Evolutionary conservation across 2,797 vertebrate species (phyloP), one percentile per base, ranked within the genome.

Genomic region (Peromyscus attwateri): DNA sequence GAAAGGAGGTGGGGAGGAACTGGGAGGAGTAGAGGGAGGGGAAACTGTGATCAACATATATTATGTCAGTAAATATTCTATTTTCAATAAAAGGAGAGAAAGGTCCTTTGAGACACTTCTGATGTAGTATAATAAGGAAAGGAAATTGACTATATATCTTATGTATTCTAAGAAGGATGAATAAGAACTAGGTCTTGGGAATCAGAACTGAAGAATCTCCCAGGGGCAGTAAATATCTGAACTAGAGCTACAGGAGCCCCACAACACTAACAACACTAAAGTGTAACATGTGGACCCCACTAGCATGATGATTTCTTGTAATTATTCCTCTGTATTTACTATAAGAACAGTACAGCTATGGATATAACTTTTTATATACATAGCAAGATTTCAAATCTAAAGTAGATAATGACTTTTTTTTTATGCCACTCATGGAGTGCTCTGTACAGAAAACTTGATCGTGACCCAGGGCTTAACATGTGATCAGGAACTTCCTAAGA

Each of bases 351-450:
- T 66, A 27, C 71, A 77, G 27, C 43, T 55, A 92, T 81, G 52
- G 52, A 87, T 71, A 60, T 66, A 10, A 40, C 27, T 88, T 87
- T 91, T 88, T 64, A 88, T 83, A 34, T 73, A 40, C 46, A 60
- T 89, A 60, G 29, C 89, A 90, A 91, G 55, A 96, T 90, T 87
- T 77, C 31, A 90, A 73, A 76, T 82, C 8, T 94, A 46, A 27
- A 90, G 4, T 60, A 73, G 34, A 79, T 29, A 87, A 55, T 71
- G 37, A 66, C 68, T n/a, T 77, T 81, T 79, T 85, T 94, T 52
- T 52, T 82, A 70, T 80, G 34, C 52, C 34, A 80, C 34, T 66
- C 7, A 76, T 34, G 82, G 13, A 29, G 1, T 46, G 12, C 75
- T 76, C 25, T 76, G 23, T 52, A 60, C 14, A 89, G 89, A 89